Evolutionary conservation across 23 tunicate genomes (phyloP).

Genomic region (Pegea sp.): DNA sequence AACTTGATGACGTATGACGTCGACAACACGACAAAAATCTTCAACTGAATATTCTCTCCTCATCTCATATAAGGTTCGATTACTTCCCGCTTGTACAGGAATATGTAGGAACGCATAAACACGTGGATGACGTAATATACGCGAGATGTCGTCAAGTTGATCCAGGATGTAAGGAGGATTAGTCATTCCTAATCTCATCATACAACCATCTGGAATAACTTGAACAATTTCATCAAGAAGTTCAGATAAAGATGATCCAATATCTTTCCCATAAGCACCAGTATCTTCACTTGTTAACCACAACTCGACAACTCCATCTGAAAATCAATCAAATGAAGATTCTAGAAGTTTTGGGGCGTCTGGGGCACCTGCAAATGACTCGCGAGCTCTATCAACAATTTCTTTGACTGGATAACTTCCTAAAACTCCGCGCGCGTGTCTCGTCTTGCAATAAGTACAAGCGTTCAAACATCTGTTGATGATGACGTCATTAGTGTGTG

Average conservation of each 20-base stretch:
- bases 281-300: constrained; percentile 99
- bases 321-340: not conserved
- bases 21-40: constrained; percentile 86
- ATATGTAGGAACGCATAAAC: constrained; percentile 97
- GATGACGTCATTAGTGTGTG: no score
- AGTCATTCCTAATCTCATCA: constrained; percentile 98
- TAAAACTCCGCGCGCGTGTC: constrained; percentile 77
- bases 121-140: constrained; percentile 67
- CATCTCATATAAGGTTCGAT: constrained; percentile 77
- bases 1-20: constrained; percentile 27
- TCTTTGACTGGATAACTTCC: constrained; percentile 81
- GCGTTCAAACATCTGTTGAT: constrained; percentile 60
- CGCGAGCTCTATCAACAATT: constrained; percentile 50
- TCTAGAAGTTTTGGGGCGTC: not conserved
- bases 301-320: constrained; percentile 94
- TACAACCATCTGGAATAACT: constrained; percentile 95
- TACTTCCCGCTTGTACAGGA: constrained; percentile 92
- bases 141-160: constrained; percentile 84
- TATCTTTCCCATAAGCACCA: constrained; percentile 97
- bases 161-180: constrained; percentile 98
- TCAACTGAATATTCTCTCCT: constrained; percentile 62
- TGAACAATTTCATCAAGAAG: constrained; percentile 69
- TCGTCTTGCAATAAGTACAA: constrained; percentile 98
- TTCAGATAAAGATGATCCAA: constrained; percentile 67
- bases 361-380: constrained; percentile 62